Base-by-base conservation (phyloP, 2,797 vertebrate genomes). In the Pachyuromys duprasi region DNA sequence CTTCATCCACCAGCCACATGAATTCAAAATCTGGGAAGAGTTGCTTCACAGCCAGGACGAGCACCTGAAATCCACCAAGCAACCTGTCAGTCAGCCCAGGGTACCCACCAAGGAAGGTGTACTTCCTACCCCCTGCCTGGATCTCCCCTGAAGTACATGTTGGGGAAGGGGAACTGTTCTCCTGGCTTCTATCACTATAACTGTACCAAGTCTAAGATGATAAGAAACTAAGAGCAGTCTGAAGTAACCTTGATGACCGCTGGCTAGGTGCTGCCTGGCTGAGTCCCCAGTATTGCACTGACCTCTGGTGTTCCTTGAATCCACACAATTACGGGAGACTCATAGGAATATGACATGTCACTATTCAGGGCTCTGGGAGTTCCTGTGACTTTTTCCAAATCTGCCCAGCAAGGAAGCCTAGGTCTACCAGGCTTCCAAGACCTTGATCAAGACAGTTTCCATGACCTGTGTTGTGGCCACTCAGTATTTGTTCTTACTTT, bases 1-100 rank as follows among this genome's bases (percentile, higher is more conserved):
- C 99, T 97, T 99, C 99, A 42, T 99, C 99, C 92, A 99, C 99
- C 97, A 99, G 97, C 99, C 99, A 99, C 99, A 99, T 99, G 96
- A 99, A 99, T 88, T 99, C 99, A 96, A 99, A 99, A 96, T 99
- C 99, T n/a, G 99, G 99, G 97, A 99, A 99, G 65, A 99, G 98
- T 98, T 99, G 99, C 84, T 99, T 99, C 95, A 99, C 99, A 2
- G 97, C 97, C 93, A 98, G 98, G 53, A 99, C 65, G 5, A 99
- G 98, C 94, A 99, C 98, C 99, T 99, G 97, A 91, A 95, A 97
- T 53, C 31, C 97, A 97, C n/a, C 65, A 94, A 96, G 75, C 5
- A 82, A 31, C 17, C 78, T 20, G 33, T 93, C 89, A 95, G 74
- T 76, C 86, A 28, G 89, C 76, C n/a, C 45, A 74, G 1, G n/a